A percentile compares a stretch with the other conserved stretches of the same genome.
phyloP scores from a whole-genome alignment of 2,888 invertebrate genomes.

The Barypeithes pellucidus region DNA sequence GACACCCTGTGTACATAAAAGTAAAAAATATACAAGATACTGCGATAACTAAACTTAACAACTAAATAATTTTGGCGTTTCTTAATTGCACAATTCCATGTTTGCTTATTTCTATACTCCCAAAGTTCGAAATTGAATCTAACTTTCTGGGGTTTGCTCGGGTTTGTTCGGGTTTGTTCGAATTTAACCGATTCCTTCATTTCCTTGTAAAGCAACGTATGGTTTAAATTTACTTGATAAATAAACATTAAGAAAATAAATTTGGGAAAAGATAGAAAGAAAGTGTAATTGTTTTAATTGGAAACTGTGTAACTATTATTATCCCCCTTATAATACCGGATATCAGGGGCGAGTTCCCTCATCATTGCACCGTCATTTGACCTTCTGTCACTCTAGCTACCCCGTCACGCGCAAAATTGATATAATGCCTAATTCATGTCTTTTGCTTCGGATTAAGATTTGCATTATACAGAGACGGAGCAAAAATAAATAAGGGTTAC shows the following conservation, averaged over 20 bases:
- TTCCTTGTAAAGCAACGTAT: too few species aligned
- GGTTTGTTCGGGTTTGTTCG: too few species aligned
- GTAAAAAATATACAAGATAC: too few species aligned
- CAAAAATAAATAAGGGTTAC: conserved; percentile 58
- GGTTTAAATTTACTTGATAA: too few species aligned
- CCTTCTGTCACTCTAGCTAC: conserved; percentile 70
- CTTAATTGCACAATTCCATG: too few species aligned
- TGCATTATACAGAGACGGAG: conserved; percentile 40
- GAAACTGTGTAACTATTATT: conserved; percentile 49
- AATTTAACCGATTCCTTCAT: too few species aligned
- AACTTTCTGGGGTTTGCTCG: too few species aligned
- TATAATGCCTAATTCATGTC: conserved; percentile 70
- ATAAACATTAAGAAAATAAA: neutral
- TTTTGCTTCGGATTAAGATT: conserved; percentile 61
- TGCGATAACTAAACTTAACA: too few species aligned
- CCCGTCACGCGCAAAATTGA: conserved; percentile 71
- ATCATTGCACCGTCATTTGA: conserved; percentile 66
- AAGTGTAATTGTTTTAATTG: conserved; percentile 52
- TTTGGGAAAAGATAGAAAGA: neutral
- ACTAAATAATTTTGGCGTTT: too few species aligned
- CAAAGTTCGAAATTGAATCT: too few species aligned
- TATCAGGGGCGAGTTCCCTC: conserved; percentile 51
- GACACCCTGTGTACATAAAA: too few species aligned
- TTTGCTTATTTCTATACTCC: too few species aligned
- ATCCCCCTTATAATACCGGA: conserved; percentile 53